Conservation (phyloP, 2,888 invertebrate genomes). For the Acleris laterana region DNA sequence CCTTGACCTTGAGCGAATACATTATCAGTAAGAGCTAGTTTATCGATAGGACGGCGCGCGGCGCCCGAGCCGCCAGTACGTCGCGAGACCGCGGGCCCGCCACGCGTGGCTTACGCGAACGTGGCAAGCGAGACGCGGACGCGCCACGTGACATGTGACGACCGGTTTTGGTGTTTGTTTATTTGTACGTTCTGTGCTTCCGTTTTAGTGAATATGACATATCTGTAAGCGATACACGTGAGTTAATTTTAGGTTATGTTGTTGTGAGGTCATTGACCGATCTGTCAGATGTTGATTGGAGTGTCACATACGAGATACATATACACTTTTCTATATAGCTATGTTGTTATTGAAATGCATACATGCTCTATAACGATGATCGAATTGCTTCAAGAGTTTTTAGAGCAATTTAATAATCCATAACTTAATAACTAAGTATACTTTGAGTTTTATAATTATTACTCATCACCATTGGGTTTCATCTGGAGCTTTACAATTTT, state of each 20-base stretch:
- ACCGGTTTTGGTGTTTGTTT: constrained; percentile 29
- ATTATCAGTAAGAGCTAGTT: constrained; percentile 32
- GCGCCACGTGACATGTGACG: constrained; percentile 17
- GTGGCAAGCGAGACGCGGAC: constrained; percentile 33
- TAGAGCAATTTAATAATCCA: too few species aligned
- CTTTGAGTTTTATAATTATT: too few species aligned
- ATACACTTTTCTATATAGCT: too few species aligned
- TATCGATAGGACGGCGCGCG: constrained; percentile 47
- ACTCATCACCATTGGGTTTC: too few species aligned
- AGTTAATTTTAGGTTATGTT: constrained; percentile 34
- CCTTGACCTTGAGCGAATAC: constrained; percentile 37
- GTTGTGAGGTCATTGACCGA: constrained; percentile 9
- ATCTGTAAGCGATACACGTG: constrained; percentile 23
- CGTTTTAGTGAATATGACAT: constrained; percentile 18
- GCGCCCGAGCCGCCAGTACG: constrained; percentile 45
- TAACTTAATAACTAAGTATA: too few species aligned
- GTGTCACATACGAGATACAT: too few species aligned
- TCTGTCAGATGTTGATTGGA: neutral
- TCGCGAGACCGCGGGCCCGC: constrained; percentile 48
- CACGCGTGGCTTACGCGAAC: constrained; percentile 40
- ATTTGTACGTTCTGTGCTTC: constrained; percentile 26
- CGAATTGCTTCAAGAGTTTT: too few species aligned
- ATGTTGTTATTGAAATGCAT: too few species aligned
- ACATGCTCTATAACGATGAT: too few species aligned
- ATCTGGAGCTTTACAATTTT: too few species aligned